Evolutionary conservation across 2,888 invertebrate genomes (phyloP), one percentile per base, ranked within the genome.

Genomic region (Drosophila maculinotata): DNA sequence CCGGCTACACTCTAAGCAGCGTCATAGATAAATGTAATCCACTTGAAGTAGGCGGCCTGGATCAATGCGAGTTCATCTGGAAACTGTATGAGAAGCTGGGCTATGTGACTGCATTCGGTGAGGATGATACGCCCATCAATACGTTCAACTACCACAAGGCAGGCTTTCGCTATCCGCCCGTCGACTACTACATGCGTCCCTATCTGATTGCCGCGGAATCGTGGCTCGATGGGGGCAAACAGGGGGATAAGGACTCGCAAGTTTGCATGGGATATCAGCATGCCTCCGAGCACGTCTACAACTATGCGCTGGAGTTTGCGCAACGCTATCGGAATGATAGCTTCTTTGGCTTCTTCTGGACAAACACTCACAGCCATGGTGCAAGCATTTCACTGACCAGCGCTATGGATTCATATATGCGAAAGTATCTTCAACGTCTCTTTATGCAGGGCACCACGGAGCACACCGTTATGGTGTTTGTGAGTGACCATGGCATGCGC

Each of bases 151-250:
- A 93, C n/a, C n/a, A n/a, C n/a, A n/a, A n/a, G n/a, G n/a, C n/a
- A n/a, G n/a, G 95, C 0, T 97, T 97, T 84, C 91, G 92, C 3
- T 89, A 93, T 1, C 93, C 93, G 0, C 97, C 97, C 0, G 95
- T 95, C 0, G 96, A 97, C 87, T 96, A 96, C 83, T 97, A 97
- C 72, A 92, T 95, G 63, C 92, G 95, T 42, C 95, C 96, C 0
- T 94, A 95, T 71, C 93, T 95, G 69, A 80, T 94, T 8, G 95
- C 95, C 6, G 93, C 94, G 0, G 95, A 95, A 89, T 92, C 92
- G 3, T 41, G 91, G 92, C 63, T 86, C 93, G 4, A 39, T 25
- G 6, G 89, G 87, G 91, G 26, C 90, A 92, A 47, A 90, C 91
- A n/a, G 91, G 93, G 67, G 89, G 91, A 17, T 2, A 3, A 7